Conservation (phyloP, 2,113 vertebrate species). For the Henicopernis longicauda region DNA sequence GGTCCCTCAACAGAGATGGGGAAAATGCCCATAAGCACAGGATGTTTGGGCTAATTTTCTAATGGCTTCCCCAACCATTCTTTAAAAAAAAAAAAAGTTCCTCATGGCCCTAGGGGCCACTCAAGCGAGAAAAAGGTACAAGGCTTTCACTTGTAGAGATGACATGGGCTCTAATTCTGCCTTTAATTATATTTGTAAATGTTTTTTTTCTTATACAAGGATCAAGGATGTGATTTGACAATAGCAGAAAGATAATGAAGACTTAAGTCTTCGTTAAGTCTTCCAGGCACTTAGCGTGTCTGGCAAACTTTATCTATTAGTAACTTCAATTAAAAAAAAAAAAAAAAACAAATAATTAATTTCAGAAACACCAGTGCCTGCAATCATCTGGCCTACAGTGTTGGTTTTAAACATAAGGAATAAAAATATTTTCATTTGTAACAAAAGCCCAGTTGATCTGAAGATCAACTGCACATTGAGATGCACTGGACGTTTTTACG, state of each 20-base stretch:
- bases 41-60: neutral
- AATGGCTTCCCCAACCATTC: neutral
- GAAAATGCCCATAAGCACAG: neutral
- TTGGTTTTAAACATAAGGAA: neutral
- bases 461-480: neutral
- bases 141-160: neutral
- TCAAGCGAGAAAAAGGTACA: neutral
- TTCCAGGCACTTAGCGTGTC: neutral
- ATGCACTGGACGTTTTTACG: neutral
- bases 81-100: neutral
- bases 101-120: neutral
- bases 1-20: neutral
- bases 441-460: neutral
- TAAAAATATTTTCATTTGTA: neutral
- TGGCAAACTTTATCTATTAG: neutral
- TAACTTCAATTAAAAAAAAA: neutral
- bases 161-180: neutral
- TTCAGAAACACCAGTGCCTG: neutral
- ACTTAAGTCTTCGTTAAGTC: neutral
- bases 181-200: neutral
- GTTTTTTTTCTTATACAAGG: neutral
- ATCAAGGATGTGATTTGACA: neutral
- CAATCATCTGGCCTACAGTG: neutral
- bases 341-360: neutral
- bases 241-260: neutral